Evolutionary conservation across 92 coral and sea anemone genomes (phyloP).

Genomic region (Porites lobata): DNA sequence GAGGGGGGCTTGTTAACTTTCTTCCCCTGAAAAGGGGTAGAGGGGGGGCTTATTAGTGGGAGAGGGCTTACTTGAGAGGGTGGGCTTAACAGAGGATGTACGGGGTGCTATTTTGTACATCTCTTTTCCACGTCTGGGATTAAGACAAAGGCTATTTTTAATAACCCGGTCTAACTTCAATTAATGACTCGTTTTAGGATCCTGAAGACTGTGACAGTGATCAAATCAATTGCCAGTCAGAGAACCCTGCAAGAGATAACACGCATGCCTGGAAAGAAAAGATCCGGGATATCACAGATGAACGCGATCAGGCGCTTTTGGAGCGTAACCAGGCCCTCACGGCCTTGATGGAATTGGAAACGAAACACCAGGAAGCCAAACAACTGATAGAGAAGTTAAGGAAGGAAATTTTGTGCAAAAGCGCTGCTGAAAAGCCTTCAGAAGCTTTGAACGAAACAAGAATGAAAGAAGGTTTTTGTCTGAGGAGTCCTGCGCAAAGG

Average conservation of each 20-base stretch:
- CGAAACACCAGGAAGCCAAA: constrained; percentile 76
- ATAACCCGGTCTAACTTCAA: neutral
- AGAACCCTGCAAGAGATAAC: constrained; percentile 67
- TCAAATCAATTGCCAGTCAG: constrained; percentile 19
- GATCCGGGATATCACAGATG: constrained; percentile 77
- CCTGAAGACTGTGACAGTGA: constrained; percentile 12
- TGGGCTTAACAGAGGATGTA: too few relatives aligned
- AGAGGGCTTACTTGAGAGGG: too few relatives aligned
- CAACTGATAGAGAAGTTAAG: constrained; percentile 59
- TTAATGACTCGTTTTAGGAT: constrained; percentile 12
- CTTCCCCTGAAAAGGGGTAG: too few relatives aligned
- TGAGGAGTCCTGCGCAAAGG: neutral
- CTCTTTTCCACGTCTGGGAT: too few relatives aligned
- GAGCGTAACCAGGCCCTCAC: constrained; percentile 94
- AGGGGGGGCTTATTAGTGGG: too few relatives aligned
- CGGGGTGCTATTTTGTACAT: too few relatives aligned
- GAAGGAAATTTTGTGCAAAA: neutral
- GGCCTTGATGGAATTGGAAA: constrained; percentile 92
- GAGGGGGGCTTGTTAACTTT: too few relatives aligned
- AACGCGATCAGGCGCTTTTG: constrained; percentile 89
- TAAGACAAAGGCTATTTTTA: too few relatives aligned
- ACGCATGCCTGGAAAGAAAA: constrained; percentile 83
- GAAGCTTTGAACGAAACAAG: neutral
- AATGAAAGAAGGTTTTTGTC: neutral
- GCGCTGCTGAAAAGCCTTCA: neutral